Conservation (phyloP, 37 sponge, comb jelly and placozoan species). For the Agelas oroides region DNA sequence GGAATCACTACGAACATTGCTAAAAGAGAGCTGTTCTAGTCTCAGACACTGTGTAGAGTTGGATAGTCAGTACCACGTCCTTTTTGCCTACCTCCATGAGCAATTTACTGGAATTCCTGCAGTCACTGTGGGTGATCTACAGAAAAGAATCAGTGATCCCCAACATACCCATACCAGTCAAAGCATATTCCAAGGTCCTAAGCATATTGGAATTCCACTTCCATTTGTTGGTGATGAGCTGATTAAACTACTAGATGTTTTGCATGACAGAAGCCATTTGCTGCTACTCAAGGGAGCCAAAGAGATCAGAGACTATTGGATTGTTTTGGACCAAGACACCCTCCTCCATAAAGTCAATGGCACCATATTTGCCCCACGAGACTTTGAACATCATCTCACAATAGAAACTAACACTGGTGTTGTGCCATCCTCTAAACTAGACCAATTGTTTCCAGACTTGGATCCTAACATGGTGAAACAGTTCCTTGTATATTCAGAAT, state of each 20-base stretch:
- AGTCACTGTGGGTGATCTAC: no score
- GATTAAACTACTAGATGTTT: neutral
- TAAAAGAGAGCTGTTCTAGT: neutral
- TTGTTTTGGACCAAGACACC: constrained; percentile 4
- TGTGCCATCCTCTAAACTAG: neutral
- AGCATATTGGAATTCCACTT: neutral
- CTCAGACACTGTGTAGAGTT: no score
- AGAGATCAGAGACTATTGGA: neutral
- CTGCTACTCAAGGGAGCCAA: neutral
- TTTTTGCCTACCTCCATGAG: no score
- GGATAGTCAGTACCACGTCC: no score
- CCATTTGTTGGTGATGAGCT: no score
- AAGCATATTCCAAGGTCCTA: no score
- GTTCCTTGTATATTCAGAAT: constrained; percentile 7
- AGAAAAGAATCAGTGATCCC: neutral
- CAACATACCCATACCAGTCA: no score
- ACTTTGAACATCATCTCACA: neutral
- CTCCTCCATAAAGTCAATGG: constrained; percentile 19
- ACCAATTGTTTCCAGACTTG: neutral
- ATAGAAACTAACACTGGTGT: neutral
- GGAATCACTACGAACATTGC: neutral
- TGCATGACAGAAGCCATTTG: neutral
- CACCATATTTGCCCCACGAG: constrained; percentile 17
- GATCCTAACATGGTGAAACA: constrained; percentile 6
- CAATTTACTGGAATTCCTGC: no score